Conservation (phyloP, 1,140 invertebrate genomes). For the Hetaerina americana region DNA sequence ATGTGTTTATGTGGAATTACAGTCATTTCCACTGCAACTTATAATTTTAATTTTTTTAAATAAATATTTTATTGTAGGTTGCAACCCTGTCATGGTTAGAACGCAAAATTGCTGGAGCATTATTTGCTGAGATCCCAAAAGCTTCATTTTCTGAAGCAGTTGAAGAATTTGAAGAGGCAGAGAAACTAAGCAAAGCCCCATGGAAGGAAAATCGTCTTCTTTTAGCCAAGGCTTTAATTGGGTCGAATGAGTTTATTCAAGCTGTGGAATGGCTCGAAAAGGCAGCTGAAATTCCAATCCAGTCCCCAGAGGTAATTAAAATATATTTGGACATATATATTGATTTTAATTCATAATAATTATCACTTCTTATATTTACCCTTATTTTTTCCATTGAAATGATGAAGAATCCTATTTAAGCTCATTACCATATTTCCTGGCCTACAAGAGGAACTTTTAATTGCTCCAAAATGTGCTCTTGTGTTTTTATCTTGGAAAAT, state of each 20-base stretch:
- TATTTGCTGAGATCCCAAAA: constrained; percentile 51
- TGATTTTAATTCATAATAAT: not conserved
- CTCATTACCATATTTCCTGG: too few species aligned
- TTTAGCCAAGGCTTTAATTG: constrained; percentile 54
- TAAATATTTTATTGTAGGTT: constrained; percentile 29
- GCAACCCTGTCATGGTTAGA: constrained; percentile 52
- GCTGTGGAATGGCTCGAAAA: constrained; percentile 43
- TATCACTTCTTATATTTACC: too few species aligned
- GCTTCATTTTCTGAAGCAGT: constrained; percentile 52
- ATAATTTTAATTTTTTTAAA: too few species aligned
- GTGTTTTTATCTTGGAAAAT: too few species aligned
- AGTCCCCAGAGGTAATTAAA: constrained; percentile 32
- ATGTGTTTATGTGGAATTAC: too few species aligned
- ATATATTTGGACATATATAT: constrained; percentile 9
- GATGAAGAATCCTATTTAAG: too few species aligned
- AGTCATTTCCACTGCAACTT: too few species aligned
- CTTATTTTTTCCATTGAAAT: too few species aligned
- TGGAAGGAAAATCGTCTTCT: constrained; percentile 59
- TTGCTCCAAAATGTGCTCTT: too few species aligned
- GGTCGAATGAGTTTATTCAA: constrained; percentile 34
- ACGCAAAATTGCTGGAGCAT: constrained; percentile 51
- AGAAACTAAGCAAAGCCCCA: constrained; percentile 39
- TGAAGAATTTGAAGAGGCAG: constrained; percentile 46
- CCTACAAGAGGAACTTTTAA: too few species aligned
- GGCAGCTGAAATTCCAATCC: constrained; percentile 27